These are phyloP conservation scores for Aphis craccivora DNA, from an alignment of 1,140 invertebrate species.

Conservation along the genomic window DNA sequence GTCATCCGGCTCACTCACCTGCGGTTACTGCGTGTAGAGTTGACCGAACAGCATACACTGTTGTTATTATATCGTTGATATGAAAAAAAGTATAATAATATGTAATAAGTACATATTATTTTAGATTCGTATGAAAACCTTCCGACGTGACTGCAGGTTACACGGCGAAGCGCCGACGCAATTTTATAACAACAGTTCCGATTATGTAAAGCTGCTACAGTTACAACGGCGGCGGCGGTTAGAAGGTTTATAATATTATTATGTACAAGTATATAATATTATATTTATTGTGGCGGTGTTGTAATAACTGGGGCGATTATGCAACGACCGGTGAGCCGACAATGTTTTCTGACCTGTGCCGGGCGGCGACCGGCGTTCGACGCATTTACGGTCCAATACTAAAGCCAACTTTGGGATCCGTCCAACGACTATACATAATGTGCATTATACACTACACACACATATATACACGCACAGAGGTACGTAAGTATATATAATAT, in stretches of 20 bases:
- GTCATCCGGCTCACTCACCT: neutral
- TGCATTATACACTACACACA: too few species aligned
- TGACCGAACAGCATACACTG: neutral
- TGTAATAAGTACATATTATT: neutral
- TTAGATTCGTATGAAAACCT: neutral
- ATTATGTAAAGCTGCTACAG: constrained; percentile 37
- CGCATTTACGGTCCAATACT: neutral
- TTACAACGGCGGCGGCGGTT: neutral
- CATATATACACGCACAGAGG: too few species aligned
- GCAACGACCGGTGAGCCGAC: neutral
- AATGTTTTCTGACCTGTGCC: constrained; percentile 26
- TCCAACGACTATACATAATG: neutral
- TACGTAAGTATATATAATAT: neutral
- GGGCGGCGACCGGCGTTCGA: neutral
- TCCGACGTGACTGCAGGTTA: neutral
- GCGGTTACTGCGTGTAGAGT: neutral
- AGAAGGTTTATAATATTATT: neutral
- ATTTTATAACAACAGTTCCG: neutral
- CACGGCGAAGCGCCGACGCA: neutral
- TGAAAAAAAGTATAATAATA: neutral
- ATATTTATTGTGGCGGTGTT: neutral
- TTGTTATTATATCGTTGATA: too few species aligned
- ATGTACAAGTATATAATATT: neutral
- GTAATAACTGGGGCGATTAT: constrained; percentile 47
- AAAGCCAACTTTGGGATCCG: constrained; percentile 13